Evolutionary conservation across 2,888 invertebrate species (phyloP).

Genomic region (Latrodectus elegans): DNA sequence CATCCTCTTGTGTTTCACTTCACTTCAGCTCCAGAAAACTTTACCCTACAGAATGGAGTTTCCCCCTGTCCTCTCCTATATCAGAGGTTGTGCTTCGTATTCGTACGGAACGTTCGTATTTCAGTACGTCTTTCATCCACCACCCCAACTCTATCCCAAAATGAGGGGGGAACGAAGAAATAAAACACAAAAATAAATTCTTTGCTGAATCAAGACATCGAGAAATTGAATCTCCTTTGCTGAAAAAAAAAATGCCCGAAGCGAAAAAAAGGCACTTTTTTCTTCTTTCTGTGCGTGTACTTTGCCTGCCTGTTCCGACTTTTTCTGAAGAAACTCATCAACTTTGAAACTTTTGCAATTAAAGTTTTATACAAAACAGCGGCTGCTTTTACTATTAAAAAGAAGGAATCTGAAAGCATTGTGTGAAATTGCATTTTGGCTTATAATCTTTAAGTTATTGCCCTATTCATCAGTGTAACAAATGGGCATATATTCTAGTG

Average conservation of each 20-base stretch:
- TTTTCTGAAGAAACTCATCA: background rate
- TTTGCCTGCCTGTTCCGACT: background rate
- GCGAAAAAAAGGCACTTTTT: slow-evolving; percentile 5
- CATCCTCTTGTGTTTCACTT: slow-evolving; percentile 1
- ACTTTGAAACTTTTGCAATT: background rate
- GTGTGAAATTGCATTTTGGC: no score
- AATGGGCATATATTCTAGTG: no score
- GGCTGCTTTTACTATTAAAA: no score
- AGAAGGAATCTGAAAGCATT: no score
- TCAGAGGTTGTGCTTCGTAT: background rate
- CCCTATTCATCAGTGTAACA: no score
- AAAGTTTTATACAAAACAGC: background rate
- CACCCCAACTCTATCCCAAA: background rate
- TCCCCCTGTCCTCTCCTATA: background rate
- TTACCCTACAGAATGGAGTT: slow-evolving; percentile 10
- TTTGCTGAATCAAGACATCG: slow-evolving; percentile 54
- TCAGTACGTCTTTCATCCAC: slow-evolving; percentile 7
- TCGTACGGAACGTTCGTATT: slow-evolving; percentile 8
- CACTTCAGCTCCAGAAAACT: slow-evolving; percentile 30
- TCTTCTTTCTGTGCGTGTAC: background rate
- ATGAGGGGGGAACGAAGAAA: background rate
- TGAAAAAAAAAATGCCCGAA: background rate
- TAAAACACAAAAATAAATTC: background rate
- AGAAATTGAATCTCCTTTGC: slow-evolving; percentile 51
- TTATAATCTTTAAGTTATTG: no score